A percentile compares a stretch with the other conserved stretches of the same genome.
Evolutionary conservation across 2,888 invertebrate genomes (phyloP).

Genomic region (Micoletzkya japonica): DNA sequence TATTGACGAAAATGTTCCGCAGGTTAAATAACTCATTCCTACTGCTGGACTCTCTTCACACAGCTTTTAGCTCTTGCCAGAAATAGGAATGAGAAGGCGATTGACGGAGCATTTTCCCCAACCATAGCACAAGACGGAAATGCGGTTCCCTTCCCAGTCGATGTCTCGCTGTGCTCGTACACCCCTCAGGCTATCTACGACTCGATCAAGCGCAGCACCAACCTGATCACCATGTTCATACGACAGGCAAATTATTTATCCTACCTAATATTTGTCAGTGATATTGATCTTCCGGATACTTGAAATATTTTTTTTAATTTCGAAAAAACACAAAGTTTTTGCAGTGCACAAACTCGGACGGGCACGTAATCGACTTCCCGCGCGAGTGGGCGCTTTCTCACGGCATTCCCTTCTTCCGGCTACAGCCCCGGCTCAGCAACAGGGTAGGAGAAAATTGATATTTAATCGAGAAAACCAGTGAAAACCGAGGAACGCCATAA

Average conservation of each 20-base stretch:
- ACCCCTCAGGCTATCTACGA: slow-evolving; percentile 9
- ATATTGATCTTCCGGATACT: background rate
- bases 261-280: background rate
- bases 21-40: no score
- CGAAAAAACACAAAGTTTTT: background rate
- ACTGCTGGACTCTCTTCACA: no score
- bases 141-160: background rate
- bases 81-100: no score
- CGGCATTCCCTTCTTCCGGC: slow-evolving; percentile 14
- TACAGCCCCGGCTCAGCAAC: slow-evolving; percentile 10
- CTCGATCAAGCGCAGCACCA: slow-evolving; percentile 25
- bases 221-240: slow-evolving; percentile 26
- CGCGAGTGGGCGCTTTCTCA: slow-evolving; percentile 24
- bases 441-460: background rate
- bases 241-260: slow-evolving; percentile 3
- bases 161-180: slow-evolving; percentile 16
- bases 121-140: background rate
- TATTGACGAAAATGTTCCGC: background rate
- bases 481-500: background rate
- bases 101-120: no score
- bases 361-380: slow-evolving; percentile 13
- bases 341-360: slow-evolving; percentile 21
- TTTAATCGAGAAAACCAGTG: background rate
- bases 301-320: background rate
- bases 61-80: no score